These are phyloP conservation scores for Muscicapa adusta DNA, from an alignment of 2,113 vertebrate genomes.

Conservation along the genomic window DNA sequence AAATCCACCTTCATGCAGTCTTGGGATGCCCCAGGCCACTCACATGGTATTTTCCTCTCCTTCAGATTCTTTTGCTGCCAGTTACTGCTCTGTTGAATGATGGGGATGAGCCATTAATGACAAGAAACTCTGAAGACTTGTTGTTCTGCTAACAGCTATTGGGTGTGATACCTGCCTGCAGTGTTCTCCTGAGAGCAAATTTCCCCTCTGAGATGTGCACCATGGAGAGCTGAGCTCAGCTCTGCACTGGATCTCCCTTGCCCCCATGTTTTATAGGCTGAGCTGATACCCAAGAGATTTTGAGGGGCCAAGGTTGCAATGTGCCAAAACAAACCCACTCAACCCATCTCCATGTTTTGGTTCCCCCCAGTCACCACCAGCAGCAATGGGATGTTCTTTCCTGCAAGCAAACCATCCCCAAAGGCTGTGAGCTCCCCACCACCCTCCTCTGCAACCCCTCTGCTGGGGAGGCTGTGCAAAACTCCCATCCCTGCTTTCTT, in stretches of 20 bases:
- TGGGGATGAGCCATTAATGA: not conserved
- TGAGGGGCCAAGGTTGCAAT: not conserved
- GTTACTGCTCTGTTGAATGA: not conserved
- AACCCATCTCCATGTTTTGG: not conserved
- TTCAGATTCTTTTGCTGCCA: not conserved
- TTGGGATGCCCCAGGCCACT: not conserved
- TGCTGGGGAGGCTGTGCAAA: not conserved
- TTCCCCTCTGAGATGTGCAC: not conserved
- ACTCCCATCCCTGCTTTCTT: not conserved
- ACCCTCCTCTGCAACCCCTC: not conserved
- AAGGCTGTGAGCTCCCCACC: not conserved
- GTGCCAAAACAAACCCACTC: not conserved
- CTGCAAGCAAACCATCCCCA: not conserved
- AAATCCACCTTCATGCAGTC: not conserved
- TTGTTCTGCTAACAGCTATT: not conserved
- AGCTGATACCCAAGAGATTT: fast-evolving
- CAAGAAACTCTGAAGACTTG: not conserved
- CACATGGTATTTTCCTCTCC: not conserved
- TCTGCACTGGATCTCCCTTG: not conserved
- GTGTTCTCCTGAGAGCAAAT: not conserved
- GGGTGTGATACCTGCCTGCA: not conserved
- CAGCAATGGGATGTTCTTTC: not conserved
- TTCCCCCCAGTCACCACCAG: not conserved
- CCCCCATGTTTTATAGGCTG: fast-evolving
- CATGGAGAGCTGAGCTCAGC: not conserved